A percentile compares a stretch with the other conserved stretches of the same genome.
Evolutionary conservation across 1,140 invertebrate genomes (phyloP).

Genomic region (Schlechtendalia chinensis): DNA sequence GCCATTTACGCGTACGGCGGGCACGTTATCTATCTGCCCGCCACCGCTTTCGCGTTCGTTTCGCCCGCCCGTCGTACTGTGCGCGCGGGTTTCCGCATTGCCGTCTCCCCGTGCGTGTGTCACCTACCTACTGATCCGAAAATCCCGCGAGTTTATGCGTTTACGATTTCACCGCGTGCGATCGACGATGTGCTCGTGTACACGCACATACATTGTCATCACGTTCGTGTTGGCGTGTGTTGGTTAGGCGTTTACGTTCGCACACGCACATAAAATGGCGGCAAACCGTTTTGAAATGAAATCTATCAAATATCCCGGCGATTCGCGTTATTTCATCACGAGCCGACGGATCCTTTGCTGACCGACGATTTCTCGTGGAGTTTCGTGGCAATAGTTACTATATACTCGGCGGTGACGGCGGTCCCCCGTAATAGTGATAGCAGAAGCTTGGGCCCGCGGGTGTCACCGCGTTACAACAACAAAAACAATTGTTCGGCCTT

Average conservation of each 20-base stretch:
- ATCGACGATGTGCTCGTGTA: background rate
- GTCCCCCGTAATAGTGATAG: conserved; percentile 34
- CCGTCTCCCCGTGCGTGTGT: background rate
- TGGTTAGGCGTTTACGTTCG: background rate
- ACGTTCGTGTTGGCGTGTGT: background rate
- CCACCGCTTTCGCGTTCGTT: background rate
- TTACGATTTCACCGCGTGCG: too few species aligned
- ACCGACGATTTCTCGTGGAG: too few species aligned
- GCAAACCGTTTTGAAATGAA: background rate
- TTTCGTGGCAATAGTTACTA: too few species aligned
- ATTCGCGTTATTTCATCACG: background rate
- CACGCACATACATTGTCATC: too few species aligned
- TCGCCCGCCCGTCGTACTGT: background rate
- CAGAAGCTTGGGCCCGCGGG: conserved; percentile 1
- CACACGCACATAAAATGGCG: conserved; percentile 36
- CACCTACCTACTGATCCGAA: too few species aligned
- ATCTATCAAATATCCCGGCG: background rate
- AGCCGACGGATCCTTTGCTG: background rate
- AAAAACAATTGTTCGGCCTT: conserved; percentile 7
- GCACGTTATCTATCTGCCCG: conserved; percentile 16
- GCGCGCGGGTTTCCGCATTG: background rate
- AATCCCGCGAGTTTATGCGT: too few species aligned
- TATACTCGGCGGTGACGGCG: background rate
- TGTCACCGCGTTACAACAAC: conserved; percentile 13
- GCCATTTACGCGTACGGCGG: conserved; percentile 5